Base-by-base conservation (phyloP, 2,113 vertebrate species). In the Todiramphus chloris region DNA sequence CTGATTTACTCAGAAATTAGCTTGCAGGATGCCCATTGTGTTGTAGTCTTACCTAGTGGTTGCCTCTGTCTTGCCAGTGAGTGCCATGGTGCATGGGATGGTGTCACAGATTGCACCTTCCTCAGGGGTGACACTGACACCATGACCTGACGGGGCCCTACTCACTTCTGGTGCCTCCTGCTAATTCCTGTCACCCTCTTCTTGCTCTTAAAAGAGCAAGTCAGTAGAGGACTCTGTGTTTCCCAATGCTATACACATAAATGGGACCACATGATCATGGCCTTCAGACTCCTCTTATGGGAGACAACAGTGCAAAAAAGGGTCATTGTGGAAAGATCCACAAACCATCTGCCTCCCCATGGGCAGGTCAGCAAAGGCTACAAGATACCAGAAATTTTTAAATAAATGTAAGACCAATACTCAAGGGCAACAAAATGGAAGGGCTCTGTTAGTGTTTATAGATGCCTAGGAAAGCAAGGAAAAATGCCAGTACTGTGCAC, bases 51-150 rank as follows among this genome's bases (percentile, higher is more conserved):
- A 5, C 41, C 27, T 43, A 13, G 9, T 6, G 1, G 16, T 25
- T 91, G 51, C 58, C 62, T 20, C 31, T 56, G 13, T 33, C 55
- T 76, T 74, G 21, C 25, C 37, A 74, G 35, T 0, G 4, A 63
- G 31, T n/a, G 33, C 46, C 30, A 0, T 48, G 41, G 8, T 81
- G 17, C 0, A 0, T n/a, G 41, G 51, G 30, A 8, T 62, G 20
- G 33, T 64, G 27, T 92, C 33, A 9, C 5, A 11, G 50, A 43
- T 30, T 6, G 15, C 21, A 83, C 4, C n/a, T 85, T 75, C 62
- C 25, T 88, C 33, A 51, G 33, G 9, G 5, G 5, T 72, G 37
- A 44, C 33, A 12, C 23, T 14, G 19, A 33, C 23, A 69, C 13
- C 0, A 0, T 27, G 23, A 55, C 25, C 5, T 10, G 9, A 11